Evolutionary conservation across 2,888 invertebrate species (phyloP).

Genomic region (Drosophila falleni): DNA sequence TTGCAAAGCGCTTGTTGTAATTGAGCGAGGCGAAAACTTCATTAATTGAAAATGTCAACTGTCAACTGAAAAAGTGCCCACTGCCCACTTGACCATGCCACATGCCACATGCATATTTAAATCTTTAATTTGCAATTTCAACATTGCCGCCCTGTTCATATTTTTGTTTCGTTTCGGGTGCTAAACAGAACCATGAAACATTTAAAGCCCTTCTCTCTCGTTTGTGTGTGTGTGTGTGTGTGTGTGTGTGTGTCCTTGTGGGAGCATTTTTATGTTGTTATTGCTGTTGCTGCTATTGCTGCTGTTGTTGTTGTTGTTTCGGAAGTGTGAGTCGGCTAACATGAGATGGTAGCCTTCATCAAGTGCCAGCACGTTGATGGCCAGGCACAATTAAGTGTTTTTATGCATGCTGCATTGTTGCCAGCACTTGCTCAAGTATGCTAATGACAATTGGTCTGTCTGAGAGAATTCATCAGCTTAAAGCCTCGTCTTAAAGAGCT

Average conservation of each 20-base stretch:
- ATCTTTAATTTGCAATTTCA: slow-evolving; percentile 58
- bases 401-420: slow-evolving; percentile 73
- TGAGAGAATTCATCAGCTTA: slow-evolving; percentile 18
- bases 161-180: slow-evolving; percentile 20
- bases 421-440: slow-evolving; percentile 72
- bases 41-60: slow-evolving; percentile 53
- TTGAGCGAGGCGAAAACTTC: slow-evolving; percentile 24
- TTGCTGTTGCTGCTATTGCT: background rate
- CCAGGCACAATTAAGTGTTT: slow-evolving; percentile 77
- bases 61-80: slow-evolving; percentile 8
- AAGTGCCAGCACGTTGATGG: slow-evolving; percentile 70
- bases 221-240: slow-evolving; percentile 10
- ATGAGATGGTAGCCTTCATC: slow-evolving; percentile 46
- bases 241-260: slow-evolving; percentile 37
- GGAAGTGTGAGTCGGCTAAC: background rate
- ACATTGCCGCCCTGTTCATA: slow-evolving; percentile 11
- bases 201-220: slow-evolving; percentile 50
- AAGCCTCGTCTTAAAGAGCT: slow-evolving; percentile 23
- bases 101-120: slow-evolving; percentile 59
- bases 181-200: slow-evolving; percentile 55
- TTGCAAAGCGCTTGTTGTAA: slow-evolving; percentile 17
- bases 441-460: slow-evolving; percentile 60
- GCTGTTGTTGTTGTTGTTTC: slow-evolving; percentile 7
- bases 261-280: background rate
- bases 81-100: slow-evolving; percentile 40